Conservation (phyloP, 2,113 vertebrate genomes). For the Glaucidium brasilianum region DNA sequence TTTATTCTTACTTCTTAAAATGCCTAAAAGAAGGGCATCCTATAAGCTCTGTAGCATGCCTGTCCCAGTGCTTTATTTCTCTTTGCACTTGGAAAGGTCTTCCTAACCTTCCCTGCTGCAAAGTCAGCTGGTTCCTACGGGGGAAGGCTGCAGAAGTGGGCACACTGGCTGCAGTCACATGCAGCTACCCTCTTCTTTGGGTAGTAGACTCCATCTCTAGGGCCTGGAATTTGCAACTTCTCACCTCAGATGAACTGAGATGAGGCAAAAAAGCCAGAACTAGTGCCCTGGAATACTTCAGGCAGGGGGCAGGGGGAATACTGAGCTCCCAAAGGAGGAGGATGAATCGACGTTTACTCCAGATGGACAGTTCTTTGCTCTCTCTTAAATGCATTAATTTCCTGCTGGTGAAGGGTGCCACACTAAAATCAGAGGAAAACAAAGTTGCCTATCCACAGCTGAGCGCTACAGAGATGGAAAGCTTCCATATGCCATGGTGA, state of each 20-base stretch:
- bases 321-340: neutral
- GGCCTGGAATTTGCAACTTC: neutral
- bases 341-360: neutral
- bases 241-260: neutral
- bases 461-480: neutral
- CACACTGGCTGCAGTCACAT: neutral
- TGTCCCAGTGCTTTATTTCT: neutral
- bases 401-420: neutral
- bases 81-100: slow-evolving; percentile 19
- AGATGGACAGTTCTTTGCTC: neutral
- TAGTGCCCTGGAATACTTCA: neutral
- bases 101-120: slow-evolving; percentile 53
- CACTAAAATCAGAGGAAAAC: neutral
- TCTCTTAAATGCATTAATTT: neutral
- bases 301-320: neutral
- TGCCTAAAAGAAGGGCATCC: neutral
- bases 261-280: neutral
- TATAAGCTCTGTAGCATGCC: neutral
- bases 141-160: neutral
- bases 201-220: neutral
- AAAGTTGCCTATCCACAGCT: neutral
- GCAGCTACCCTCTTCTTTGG: neutral
- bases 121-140: slow-evolving; percentile 38
- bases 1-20: neutral
- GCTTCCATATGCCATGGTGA: neutral